Evolutionary conservation across 2,113 vertebrate species (phyloP).

Genomic region (Melierax canorus): DNA sequence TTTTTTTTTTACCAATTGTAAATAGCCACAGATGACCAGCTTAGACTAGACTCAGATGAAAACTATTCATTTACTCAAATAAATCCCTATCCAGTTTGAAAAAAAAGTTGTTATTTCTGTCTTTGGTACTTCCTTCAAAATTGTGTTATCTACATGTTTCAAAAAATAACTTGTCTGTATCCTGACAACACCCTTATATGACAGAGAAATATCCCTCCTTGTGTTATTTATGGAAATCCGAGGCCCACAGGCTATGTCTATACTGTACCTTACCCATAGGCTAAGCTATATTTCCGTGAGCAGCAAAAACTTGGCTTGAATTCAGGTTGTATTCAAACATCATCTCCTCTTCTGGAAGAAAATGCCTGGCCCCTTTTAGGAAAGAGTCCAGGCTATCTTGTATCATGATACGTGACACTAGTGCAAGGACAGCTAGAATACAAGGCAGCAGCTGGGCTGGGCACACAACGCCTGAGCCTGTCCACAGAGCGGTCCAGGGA

Average conservation of each 20-base stretch:
- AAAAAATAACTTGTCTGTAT: background rate
- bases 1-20: background rate
- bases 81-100: background rate
- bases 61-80: background rate
- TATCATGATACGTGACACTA: background rate
- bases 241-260: background rate
- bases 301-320: background rate
- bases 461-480: background rate
- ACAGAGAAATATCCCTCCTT: background rate
- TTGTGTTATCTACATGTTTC: background rate
- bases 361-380: background rate
- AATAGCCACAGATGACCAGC: background rate
- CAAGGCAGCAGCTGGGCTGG: constrained; percentile 39
- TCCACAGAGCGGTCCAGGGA: background rate
- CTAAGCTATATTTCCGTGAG: background rate
- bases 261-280: background rate
- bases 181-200: background rate
- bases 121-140: background rate
- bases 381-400: background rate
- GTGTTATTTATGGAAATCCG: background rate
- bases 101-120: background rate
- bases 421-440: background rate
- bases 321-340: background rate
- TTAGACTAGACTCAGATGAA: background rate
- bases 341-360: background rate